Evolutionary conservation across 35 echinoderm and acorn worm genomes (phyloP), one percentile per base, ranked within the genome.

Genomic region (Stichopus chloronotus): DNA sequence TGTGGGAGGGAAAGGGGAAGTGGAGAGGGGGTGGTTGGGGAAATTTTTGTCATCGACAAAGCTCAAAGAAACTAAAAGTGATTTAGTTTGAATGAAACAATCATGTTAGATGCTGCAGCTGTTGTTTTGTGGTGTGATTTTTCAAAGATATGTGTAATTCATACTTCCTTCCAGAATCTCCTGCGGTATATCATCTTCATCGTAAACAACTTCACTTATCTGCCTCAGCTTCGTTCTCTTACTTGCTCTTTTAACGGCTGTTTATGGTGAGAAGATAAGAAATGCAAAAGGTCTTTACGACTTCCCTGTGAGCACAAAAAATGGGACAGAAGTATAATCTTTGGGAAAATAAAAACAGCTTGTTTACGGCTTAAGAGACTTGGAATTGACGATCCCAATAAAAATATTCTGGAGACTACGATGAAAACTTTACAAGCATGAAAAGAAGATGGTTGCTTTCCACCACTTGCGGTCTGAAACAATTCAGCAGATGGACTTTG

Each of bases 131-230:
- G 69, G 17, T 74, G 19, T 20, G 69, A 74, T 74, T 74, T 21
- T 43, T 43, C 3, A 0, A 43, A 43, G 30, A 43, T 43, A 43
- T 43, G 30, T 43, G 30, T 19, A 74, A 74, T 74, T 16, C 69
- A 74, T 74, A 74, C 69, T 74, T 74, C 69, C 69, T 74, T 14
- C 69, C 22, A 74, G 69, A 56, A 84, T 84, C 86, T 88, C 86
- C 53, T 88, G 19, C 4, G 86, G 86, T n/a, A 88, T 60, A 59
- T 88, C 86, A 24, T 19, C 25, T 52, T 88, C n/a, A 71, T 63
- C 58, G 86, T 88, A 88, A 24, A 52, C 63, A 59, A 71, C 63
- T 52, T 88, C 86, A 71, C 86, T 88, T 88, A 88, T 61, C 30
- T 60, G 55, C 58, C 5, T 23, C 7, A 88, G 57, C 23, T 88